phyloP scores from a whole-genome alignment of 2,888 invertebrate genomes.

The Eristalinus sepulchralis region DNA sequence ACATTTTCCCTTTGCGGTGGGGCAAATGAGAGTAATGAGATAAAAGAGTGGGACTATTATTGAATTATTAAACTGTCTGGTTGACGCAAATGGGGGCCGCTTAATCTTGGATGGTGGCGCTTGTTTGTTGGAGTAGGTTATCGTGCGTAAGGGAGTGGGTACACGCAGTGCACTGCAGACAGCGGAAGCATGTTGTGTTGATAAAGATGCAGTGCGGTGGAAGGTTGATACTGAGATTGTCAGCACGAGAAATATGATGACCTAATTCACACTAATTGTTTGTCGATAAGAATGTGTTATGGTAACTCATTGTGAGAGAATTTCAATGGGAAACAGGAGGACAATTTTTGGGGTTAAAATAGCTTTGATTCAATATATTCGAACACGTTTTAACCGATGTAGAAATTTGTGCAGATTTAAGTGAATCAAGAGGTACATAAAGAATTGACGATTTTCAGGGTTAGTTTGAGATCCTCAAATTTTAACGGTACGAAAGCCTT shows the following conservation, averaged over 20 bases:
- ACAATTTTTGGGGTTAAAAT: background rate
- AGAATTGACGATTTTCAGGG: too few relatives aligned
- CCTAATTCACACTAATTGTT: background rate
- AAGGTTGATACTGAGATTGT: background rate
- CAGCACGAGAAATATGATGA: background rate
- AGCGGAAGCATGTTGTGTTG: background rate
- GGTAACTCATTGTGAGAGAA: background rate
- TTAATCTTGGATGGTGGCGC: background rate
- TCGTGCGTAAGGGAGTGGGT: background rate
- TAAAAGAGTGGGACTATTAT: slow-evolving; percentile 12
- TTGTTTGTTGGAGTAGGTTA: background rate
- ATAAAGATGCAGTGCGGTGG: background rate
- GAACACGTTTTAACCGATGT: too few relatives aligned
- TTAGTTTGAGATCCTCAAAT: too few relatives aligned
- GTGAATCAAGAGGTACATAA: too few relatives aligned
- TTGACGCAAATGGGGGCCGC: background rate
- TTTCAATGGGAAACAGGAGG: background rate
- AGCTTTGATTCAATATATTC: too few relatives aligned
- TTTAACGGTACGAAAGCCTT: too few relatives aligned
- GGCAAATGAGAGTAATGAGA: slow-evolving; percentile 14
- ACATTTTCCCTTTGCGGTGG: background rate
- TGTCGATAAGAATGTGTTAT: background rate
- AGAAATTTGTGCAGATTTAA: too few relatives aligned
- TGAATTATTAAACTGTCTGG: background rate
- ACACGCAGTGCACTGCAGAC: background rate